Conservation (phyloP, 2,113 vertebrate species). For the Boleophthalmus pectinirostris region DNA sequence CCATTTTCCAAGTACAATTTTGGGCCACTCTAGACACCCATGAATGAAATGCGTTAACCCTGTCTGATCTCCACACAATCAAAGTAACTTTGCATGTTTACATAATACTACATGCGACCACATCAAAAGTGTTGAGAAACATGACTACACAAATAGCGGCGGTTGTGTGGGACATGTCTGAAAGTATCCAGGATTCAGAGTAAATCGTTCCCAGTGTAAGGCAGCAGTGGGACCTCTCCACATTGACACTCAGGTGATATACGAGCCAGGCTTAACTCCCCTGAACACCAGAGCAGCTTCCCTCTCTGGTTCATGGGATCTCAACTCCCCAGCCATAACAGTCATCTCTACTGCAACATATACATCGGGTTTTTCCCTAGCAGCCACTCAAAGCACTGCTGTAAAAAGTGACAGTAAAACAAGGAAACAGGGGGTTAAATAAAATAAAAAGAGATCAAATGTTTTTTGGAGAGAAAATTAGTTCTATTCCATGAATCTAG, state of each 20-base stretch:
- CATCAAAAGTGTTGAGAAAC: slow-evolving; percentile 4
- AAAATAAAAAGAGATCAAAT: not conserved
- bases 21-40: too few relatives aligned
- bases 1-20: too few relatives aligned
- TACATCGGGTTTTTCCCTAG: slow-evolving; percentile 17
- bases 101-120: too few relatives aligned
- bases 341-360: slow-evolving; percentile 37
- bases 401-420: slow-evolving; percentile 15
- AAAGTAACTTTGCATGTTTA: too few relatives aligned
- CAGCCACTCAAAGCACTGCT: slow-evolving; percentile 10
- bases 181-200: slow-evolving; percentile 20
- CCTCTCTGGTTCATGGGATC: slow-evolving; percentile 48
- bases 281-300: slow-evolving; percentile 31
- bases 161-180: slow-evolving; percentile 3
- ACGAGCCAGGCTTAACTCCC: slow-evolving; percentile 32
- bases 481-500: too few relatives aligned
- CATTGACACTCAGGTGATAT: slow-evolving; percentile 57
- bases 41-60: too few relatives aligned
- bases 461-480: too few relatives aligned
- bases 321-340: slow-evolving; percentile 62
- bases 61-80: too few relatives aligned
- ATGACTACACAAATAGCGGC: not conserved
- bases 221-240: slow-evolving; percentile 39
- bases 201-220: slow-evolving; percentile 30
- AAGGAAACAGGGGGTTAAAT: not conserved